Percentiles rank a stretch among this genome's conserved stretches.
phyloP scores from a whole-genome alignment of 2,797 vertebrate species.

The Malurus leucopterus region DNA sequence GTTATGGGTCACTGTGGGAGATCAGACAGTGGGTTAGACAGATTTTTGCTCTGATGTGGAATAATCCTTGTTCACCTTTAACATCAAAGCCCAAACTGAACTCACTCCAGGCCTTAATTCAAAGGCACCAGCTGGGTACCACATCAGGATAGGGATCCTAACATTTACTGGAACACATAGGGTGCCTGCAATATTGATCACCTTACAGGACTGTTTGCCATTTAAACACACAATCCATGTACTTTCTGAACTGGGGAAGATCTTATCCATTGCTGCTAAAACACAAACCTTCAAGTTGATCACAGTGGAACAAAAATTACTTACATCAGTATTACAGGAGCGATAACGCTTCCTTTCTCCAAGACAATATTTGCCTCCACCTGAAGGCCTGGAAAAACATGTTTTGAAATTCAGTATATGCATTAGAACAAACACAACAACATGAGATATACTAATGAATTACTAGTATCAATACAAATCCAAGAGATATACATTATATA shows the following conservation, averaged over 20 bases:
- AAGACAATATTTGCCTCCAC: conserved; percentile 97
- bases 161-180: background rate
- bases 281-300: background rate
- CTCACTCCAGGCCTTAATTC: background rate
- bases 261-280: background rate
- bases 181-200: background rate
- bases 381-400: conserved; percentile 86
- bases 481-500: background rate
- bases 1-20: background rate
- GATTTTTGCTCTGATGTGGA: background rate
- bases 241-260: background rate
- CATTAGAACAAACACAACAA: background rate
- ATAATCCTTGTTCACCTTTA: background rate
- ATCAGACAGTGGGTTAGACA: background rate
- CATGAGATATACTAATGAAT: background rate
- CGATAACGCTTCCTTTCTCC: conserved; percentile 96
- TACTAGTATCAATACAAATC: background rate
- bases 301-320: conserved; percentile 67
- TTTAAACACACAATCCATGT: background rate
- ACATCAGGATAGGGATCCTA: background rate
- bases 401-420: background rate
- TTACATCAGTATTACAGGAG: conserved; percentile 96
- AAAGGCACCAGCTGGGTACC: background rate
- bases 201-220: background rate
- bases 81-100: background rate